Evolutionary conservation across 2,113 vertebrate genomes (phyloP).

Genomic region (Xenus cinereus): DNA sequence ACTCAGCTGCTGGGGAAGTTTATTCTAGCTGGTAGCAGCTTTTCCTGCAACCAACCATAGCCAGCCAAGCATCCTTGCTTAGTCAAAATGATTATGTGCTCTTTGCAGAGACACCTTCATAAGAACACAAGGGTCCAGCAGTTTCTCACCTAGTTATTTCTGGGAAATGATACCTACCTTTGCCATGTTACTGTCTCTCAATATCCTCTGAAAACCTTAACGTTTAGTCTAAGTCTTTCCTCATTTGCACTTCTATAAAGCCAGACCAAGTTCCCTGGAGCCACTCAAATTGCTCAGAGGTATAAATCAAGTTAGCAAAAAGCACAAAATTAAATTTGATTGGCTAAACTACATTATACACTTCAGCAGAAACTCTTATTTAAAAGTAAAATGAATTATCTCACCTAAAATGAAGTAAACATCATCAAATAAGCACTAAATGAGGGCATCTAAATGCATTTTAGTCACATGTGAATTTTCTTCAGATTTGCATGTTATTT

Average conservation of each 20-base stretch:
- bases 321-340: background rate
- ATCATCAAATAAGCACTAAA: background rate
- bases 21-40: background rate
- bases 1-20: background rate
- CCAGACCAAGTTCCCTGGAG: background rate
- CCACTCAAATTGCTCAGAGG: background rate
- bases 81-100: background rate
- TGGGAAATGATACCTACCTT: background rate
- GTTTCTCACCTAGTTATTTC: background rate
- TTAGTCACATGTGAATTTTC: background rate
- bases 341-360: background rate
- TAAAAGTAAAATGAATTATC: background rate
- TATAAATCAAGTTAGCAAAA: background rate
- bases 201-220: background rate
- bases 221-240: background rate
- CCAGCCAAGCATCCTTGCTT: background rate
- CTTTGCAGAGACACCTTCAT: background rate
- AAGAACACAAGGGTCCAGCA: background rate
- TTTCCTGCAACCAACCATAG: background rate
- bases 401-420: background rate
- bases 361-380: background rate
- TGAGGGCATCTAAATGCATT: background rate
- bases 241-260: background rate
- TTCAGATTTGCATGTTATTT: background rate
- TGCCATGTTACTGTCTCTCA: background rate